phyloP scores from a whole-genome alignment of 53 echinoderm and acorn worm genomes.

The Apostichopus leukothele region DNA sequence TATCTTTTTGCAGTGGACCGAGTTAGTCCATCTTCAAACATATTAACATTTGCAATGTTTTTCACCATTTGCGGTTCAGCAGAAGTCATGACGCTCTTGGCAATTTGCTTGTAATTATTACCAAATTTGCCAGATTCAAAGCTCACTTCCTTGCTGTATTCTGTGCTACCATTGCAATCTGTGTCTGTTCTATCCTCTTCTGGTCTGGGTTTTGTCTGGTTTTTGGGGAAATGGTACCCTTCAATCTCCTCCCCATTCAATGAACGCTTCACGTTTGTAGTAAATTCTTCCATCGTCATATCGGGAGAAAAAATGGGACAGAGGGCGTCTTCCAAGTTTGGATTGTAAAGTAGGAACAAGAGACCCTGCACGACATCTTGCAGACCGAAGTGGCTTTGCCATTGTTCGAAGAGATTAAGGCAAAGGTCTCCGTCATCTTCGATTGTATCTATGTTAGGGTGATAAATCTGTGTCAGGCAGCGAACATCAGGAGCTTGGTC shows the following conservation, averaged over 20 bases:
- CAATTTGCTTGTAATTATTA: too few species aligned
- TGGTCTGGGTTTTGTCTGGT: neutral
- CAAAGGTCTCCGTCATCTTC: conserved; percentile 81
- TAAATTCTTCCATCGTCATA: conserved; percentile 61
- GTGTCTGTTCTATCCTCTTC: too few species aligned
- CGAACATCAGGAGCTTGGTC: conserved; percentile 53
- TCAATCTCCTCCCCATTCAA: conserved; percentile 65
- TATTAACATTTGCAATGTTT: too few species aligned
- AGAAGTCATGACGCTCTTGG: too few species aligned
- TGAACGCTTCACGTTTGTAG: conserved; percentile 57
- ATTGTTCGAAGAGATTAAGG: conserved; percentile 73
- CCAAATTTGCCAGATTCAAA: too few species aligned
- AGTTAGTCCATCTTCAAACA: too few species aligned
- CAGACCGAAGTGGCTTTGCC: conserved; percentile 55
- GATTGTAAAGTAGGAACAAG: conserved; percentile 82
- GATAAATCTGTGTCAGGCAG: conserved; percentile 76
- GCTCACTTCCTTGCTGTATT: too few species aligned
- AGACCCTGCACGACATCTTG: conserved; percentile 80
- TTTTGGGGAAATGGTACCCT: conserved; percentile 66
- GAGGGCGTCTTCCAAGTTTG: conserved; percentile 74
- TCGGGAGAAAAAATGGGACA: conserved; percentile 50
- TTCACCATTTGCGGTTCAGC: too few species aligned
- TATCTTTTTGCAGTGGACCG: too few species aligned
- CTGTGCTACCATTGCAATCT: neutral
- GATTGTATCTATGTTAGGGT: conserved; percentile 86